Percentiles rank a stretch among this genome's conserved stretches.
phyloP scores from a whole-genome alignment of 1,140 invertebrate genomes.

The Mycetomoellerius zeteki region DNA sequence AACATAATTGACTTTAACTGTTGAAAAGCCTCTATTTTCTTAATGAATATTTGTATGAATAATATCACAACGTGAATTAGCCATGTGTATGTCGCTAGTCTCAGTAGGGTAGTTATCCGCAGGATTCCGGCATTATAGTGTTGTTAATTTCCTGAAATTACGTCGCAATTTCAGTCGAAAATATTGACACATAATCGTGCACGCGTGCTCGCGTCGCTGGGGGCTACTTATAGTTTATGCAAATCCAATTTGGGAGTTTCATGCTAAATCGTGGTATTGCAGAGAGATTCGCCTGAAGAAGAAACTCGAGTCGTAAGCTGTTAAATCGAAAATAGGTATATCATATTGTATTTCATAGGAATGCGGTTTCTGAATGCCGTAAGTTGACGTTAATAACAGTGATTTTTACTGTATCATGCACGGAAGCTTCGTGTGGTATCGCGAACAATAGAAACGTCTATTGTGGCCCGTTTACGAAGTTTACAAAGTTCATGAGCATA shows the following conservation, averaged over 20 bases:
- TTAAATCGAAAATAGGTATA: conserved; percentile 27
- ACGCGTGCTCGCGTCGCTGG: not conserved
- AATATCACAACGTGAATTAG: conserved; percentile 16
- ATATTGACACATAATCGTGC: conserved; percentile 51
- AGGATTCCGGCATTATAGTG: conserved; percentile 38
- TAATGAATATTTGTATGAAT: not conserved
- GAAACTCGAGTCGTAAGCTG: conserved; percentile 25
- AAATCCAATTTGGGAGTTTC: conserved; percentile 49
- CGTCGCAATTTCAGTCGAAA: conserved; percentile 63
- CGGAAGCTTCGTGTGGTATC: not conserved
- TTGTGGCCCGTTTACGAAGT: conserved; percentile 29
- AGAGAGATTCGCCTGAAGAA: conserved; percentile 19
- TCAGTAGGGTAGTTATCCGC: not conserved
- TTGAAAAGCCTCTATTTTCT: not conserved
- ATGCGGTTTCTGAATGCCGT: conserved; percentile 17
- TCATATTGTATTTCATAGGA: conserved; percentile 25
- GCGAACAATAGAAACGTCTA: conserved; percentile 45
- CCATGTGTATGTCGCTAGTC: not conserved
- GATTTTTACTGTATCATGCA: conserved; percentile 40
- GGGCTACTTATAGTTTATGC: conserved; percentile 61
- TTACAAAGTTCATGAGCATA: conserved; percentile 34
- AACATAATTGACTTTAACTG: not conserved
- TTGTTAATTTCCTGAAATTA: conserved; percentile 57
- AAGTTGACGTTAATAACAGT: conserved; percentile 55
- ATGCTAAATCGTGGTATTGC: not conserved